Base-by-base conservation (phyloP, 2,113 vertebrate genomes). In the Thunnus thynnus region DNA sequence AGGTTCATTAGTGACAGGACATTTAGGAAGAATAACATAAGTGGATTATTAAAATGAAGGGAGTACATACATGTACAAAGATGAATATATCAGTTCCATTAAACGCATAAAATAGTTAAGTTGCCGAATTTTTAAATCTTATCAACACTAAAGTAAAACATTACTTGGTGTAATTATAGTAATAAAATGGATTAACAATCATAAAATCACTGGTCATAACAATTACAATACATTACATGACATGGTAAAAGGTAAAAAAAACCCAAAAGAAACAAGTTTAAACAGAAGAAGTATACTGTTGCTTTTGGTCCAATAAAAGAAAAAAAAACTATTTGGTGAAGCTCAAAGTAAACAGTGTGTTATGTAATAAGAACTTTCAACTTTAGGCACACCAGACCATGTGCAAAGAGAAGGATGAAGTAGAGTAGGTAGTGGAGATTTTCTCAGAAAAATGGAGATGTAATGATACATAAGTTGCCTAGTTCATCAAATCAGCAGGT, bases 311-410 rank as follows among this genome's bases (percentile, higher is more conserved):
- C 52, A 57, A 13, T 48, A 36, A 36, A 48, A 74, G 2, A 46
- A 65, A 73, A 20, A 54, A 22, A 36, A 60, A 14, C 3, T 22
- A 20, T 61, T 22, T 50, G 48, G 0, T 32, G 18, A 62, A 69
- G 11, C 13, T 25, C n/a, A 84, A 46, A 10, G 62, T 67, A 73
- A 86, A 82, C 14, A 64, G 25, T 13, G 20, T 14, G 20, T 87
- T 56, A 25, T 18, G 16, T 55, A 65, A 80, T 48, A 17, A 27
- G 46, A 78, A 60, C 78, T 74, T 84, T 90, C 57, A 72, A 72
- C 62, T 73, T 76, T 44, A 74, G 22, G 50, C 48, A 41, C 13
- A 3, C 11, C 13, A 17, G 3, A 41, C 13, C 46, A 46, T 17
- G 20, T 50, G 5, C 75, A 76, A 60, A 54, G 7, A 22, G 0